These are phyloP conservation scores for Struthio camelus DNA, from an alignment of 2,113 vertebrate species.

Conservation along the genomic window DNA sequence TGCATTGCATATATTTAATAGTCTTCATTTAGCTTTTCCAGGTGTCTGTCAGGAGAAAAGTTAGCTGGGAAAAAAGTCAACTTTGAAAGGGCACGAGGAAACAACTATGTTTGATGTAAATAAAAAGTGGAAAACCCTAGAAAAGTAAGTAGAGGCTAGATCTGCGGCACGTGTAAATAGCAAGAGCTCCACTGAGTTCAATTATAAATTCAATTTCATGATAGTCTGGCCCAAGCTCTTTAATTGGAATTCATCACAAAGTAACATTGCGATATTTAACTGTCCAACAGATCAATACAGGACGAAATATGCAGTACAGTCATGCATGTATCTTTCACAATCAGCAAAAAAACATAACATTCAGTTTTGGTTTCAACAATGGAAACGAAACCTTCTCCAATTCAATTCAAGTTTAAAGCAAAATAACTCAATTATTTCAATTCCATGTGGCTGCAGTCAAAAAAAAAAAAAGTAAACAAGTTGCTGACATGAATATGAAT, in stretches of 20 bases:
- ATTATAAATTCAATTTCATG: background rate
- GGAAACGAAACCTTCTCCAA: background rate
- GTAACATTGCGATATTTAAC: background rate
- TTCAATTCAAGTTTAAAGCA: slow-evolving; percentile 17
- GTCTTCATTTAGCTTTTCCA: background rate
- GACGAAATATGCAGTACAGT: background rate
- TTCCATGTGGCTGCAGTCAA: background rate
- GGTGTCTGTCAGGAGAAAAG: background rate
- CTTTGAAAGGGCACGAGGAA: background rate
- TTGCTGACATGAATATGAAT: background rate
- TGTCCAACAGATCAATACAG: background rate
- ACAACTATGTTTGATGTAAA: background rate
- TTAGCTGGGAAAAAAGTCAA: background rate
- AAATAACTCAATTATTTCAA: slow-evolving; percentile 22
- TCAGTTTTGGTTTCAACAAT: background rate
- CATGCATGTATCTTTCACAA: background rate
- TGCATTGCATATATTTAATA: background rate
- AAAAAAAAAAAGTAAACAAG: background rate
- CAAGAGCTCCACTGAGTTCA: background rate
- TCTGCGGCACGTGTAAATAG: background rate
- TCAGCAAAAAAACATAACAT: background rate
- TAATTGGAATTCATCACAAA: background rate
- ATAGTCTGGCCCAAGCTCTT: background rate
- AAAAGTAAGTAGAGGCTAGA: background rate
- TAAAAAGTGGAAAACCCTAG: background rate